Evolutionary conservation across 2,797 vertebrate species (phyloP).

Genomic region (Coluber constrictor): DNA sequence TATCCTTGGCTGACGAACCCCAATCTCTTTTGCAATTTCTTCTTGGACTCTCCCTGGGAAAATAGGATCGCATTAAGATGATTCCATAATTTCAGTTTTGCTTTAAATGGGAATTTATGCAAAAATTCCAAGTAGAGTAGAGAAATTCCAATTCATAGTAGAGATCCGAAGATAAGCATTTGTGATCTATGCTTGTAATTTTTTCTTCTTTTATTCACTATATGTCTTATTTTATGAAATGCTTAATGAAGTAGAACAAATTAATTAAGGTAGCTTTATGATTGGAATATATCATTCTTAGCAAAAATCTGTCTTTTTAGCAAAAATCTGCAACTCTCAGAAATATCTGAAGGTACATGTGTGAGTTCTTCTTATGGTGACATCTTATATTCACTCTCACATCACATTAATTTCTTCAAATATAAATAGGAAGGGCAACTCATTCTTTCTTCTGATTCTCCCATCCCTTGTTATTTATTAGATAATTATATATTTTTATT

Average conservation of each 20-base stretch:
- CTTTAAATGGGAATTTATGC: not conserved
- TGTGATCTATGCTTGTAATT: not conserved
- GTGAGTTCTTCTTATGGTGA: not conserved
- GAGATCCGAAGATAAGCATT: not conserved
- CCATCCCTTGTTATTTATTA: not conserved
- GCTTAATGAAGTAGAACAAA: not conserved
- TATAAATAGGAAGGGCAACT: not conserved
- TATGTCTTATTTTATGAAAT: not conserved
- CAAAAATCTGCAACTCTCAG: no score
- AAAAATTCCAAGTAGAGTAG: not conserved
- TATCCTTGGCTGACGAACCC: slow-evolving; percentile 23
- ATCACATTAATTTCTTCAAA: not conserved
- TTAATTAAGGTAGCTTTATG: not conserved
- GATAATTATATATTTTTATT: not conserved
- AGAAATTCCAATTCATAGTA: not conserved
- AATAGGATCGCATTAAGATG: slow-evolving; percentile 35
- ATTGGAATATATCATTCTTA: not conserved
- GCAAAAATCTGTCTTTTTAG: not conserved
- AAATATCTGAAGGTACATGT: slow-evolving; percentile 13
- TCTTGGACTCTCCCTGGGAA: not conserved
- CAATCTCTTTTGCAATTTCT: slow-evolving; percentile 24
- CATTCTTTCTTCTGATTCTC: not conserved
- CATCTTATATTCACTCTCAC: not conserved
- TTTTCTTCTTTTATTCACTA: not conserved
- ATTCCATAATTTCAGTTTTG: not conserved